Evolutionary conservation across 2,113 vertebrate species (phyloP).

Genomic region (Antennarius striatus): DNA sequence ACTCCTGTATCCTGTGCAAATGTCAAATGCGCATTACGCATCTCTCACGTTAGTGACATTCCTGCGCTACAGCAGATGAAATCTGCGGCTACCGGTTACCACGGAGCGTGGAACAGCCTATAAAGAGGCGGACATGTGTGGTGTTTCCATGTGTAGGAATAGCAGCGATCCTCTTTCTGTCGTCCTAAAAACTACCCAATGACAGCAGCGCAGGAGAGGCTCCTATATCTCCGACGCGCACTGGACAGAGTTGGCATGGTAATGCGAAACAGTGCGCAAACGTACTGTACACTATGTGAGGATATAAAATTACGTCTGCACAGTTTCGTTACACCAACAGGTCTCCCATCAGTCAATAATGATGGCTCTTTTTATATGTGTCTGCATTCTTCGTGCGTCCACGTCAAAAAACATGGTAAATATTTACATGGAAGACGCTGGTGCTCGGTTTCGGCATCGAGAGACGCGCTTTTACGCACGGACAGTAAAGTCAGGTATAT

Average conservation of each 20-base stretch:
- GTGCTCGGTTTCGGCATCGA: too few species aligned
- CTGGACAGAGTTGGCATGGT: background rate
- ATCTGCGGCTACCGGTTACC: background rate
- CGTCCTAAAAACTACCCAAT: constrained; percentile 17
- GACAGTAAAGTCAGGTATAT: too few species aligned
- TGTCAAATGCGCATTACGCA: too few species aligned
- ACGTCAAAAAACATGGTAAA: too few species aligned
- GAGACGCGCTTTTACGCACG: too few species aligned
- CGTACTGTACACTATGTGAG: background rate
- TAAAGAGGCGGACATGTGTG: background rate
- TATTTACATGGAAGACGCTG: too few species aligned
- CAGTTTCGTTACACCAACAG: background rate
- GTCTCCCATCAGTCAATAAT: background rate
- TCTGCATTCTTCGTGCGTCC: background rate
- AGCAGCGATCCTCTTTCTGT: constrained; percentile 36
- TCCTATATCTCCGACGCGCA: background rate
- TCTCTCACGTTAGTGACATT: too few species aligned
- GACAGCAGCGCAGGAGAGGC: constrained; percentile 4
- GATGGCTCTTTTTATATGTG: background rate
- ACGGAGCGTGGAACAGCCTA: background rate
- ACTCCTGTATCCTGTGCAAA: too few species aligned
- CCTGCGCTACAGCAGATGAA: background rate
- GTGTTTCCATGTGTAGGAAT: constrained; percentile 4
- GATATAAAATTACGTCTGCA: background rate
- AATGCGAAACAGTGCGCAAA: constrained; percentile 19